These are phyloP conservation scores for Clarias macrocephalus DNA, from an alignment of 2,113 vertebrate genomes.

Conservation along the genomic window DNA sequence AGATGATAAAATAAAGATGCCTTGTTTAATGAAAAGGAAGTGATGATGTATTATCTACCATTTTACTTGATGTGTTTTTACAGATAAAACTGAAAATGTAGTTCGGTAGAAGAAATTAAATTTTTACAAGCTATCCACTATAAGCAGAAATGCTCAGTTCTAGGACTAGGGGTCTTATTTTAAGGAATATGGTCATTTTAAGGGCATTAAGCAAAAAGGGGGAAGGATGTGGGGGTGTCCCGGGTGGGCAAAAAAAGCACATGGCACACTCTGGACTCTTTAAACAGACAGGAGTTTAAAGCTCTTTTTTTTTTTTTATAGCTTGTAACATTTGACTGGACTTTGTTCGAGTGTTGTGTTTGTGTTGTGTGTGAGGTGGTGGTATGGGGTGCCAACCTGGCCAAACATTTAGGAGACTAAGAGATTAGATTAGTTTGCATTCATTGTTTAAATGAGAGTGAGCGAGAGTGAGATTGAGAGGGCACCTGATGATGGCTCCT, in stretches of 20 bases:
- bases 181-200: background rate
- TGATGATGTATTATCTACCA: background rate
- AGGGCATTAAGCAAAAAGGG: background rate
- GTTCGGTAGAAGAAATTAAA: background rate
- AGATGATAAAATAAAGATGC: background rate
- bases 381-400: background rate
- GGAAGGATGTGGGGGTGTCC: background rate
- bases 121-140: background rate
- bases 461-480: conserved; percentile 5
- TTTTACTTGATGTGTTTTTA: background rate
- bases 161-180: background rate
- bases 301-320: background rate
- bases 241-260: background rate
- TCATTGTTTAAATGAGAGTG: conserved; percentile 10
- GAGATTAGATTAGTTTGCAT: conserved; percentile 45
- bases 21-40: background rate
- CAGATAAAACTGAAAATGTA: background rate
- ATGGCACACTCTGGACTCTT: background rate
- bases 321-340: conserved; percentile 36
- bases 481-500: conserved; percentile 39
- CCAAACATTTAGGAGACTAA: background rate
- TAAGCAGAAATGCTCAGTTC: background rate
- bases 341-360: conserved; percentile 39
- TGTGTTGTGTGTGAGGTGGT: background rate
- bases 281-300: background rate